A percentile compares a stretch with the other conserved stretches of the same genome.
phyloP scores from a whole-genome alignment of 2,113 vertebrate genomes.

The Gobiocypris rarus region DNA sequence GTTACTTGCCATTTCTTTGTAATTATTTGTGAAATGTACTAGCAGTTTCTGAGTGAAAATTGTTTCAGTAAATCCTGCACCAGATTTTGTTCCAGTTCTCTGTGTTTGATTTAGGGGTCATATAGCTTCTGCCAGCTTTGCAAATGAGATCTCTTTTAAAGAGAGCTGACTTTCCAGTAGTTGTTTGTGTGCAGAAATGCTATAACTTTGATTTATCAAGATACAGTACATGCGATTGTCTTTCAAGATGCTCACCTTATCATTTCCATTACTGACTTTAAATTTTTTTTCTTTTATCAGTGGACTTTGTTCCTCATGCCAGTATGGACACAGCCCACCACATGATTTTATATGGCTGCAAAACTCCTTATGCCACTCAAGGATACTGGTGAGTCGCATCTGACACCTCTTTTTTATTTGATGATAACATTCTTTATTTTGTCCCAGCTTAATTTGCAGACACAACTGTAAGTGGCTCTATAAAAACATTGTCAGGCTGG shows the following conservation, averaged over 20 bases:
- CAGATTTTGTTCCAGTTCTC: background rate
- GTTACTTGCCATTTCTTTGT: no score
- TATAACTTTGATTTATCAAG: background rate
- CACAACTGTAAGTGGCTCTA: no score
- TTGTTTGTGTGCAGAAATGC: background rate
- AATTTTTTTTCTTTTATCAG: constrained; percentile 73
- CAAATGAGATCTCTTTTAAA: background rate
- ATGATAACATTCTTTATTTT: background rate
- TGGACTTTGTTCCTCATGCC: constrained; percentile 94
- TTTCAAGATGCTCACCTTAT: background rate
- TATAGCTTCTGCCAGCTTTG: background rate
- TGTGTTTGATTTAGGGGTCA: background rate
- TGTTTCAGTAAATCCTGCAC: no score
- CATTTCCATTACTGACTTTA: background rate
- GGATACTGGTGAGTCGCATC: constrained; percentile 84
- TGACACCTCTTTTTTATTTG: background rate
- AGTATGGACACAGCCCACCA: constrained; percentile 97
- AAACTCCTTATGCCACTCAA: constrained; percentile 83
- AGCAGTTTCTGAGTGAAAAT: no score
- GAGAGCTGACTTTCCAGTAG: background rate
- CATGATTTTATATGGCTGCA: constrained; percentile 95
- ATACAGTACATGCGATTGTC: background rate
- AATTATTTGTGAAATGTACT: no score
- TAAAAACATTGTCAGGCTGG: background rate
- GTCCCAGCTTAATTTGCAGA: background rate